Evolutionary conservation across 2,113 vertebrate species (phyloP), one percentile per base, ranked within the genome.

Genomic region (Heptranchias perlo): DNA sequence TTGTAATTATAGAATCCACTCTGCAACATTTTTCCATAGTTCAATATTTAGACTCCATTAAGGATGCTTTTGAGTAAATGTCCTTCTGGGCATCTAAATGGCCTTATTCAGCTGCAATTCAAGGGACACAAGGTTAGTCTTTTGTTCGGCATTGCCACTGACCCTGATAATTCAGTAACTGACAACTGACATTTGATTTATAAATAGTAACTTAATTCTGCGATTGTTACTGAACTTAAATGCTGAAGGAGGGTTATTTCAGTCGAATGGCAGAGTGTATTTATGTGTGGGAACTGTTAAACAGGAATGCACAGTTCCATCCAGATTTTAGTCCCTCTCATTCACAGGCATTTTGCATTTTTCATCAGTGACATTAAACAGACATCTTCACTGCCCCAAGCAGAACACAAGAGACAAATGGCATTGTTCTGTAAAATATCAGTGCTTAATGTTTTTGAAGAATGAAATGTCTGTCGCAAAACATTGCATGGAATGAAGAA

Each of bases 101-200:
- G 58, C n/a, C 21, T 62, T 93, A 93, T 93, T 93, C 89, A 93
- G 58, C 58, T 64, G 89, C 18, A 93, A 64, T 39, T 93, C 58
- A 62, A 39, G 58, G 58, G 89, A 93, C 58, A 93, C 14, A 10
- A 93, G 89, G 6, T 93, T 62, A 44, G 89, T 39, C 89, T 23
- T 61, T 93, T 93, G 58, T 93, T 93, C 89, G 64, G 39, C 89
- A 39, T 61, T 93, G 18, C 58, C 89, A 93, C 35, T 93, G 89
- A 93, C 89, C 89, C 89, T 7, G 58, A 39, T 93, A 93, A 93
- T 93, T 93, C 35, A 62, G 18, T 25, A 93, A 64, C 58, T 93
- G 35, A 39, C 89, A 93, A 93, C n/a, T 62, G 89, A 35, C 89
- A 93, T 39, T 93, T 62, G 35, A 62, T 62, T 93, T 64, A 93